phyloP scores from a whole-genome alignment of 2,797 vertebrate species.

The Chiloscyllium punctatum region DNA sequence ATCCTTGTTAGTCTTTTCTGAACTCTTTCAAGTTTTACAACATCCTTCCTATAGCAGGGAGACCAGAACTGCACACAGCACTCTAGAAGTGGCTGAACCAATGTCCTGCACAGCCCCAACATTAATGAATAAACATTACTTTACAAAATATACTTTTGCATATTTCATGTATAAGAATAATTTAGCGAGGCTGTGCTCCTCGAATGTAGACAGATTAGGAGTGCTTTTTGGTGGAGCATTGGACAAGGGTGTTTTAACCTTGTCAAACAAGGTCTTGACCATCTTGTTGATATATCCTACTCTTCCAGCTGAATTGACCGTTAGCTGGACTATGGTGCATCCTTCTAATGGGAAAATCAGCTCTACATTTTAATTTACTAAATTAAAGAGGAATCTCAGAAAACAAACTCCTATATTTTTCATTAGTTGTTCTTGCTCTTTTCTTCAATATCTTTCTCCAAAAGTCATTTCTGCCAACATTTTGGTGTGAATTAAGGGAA shows the following conservation, averaged over 20 bases:
- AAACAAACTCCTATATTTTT: not conserved
- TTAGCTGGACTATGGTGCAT: not conserved
- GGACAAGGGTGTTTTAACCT: not conserved
- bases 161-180: not conserved
- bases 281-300: not conserved
- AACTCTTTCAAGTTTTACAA: too few relatives aligned
- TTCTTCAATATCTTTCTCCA: not conserved
- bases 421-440: not conserved
- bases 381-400: not conserved
- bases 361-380: not conserved
- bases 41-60: too few relatives aligned
- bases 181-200: not conserved
- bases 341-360: not conserved
- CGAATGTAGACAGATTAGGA: not conserved
- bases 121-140: not conserved
- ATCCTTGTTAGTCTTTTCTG: too few relatives aligned
- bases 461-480: not conserved
- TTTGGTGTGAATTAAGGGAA: not conserved
- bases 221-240: not conserved
- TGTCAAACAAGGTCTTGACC: not conserved
- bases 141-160: not conserved
- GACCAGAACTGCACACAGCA: too few relatives aligned
- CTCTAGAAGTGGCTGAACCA: too few relatives aligned
- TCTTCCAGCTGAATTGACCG: not conserved
- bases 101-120: too few relatives aligned